Evolutionary conservation across 92 coral and sea anemone genomes (phyloP).

Genomic region (Scolanthus callimorphus): DNA sequence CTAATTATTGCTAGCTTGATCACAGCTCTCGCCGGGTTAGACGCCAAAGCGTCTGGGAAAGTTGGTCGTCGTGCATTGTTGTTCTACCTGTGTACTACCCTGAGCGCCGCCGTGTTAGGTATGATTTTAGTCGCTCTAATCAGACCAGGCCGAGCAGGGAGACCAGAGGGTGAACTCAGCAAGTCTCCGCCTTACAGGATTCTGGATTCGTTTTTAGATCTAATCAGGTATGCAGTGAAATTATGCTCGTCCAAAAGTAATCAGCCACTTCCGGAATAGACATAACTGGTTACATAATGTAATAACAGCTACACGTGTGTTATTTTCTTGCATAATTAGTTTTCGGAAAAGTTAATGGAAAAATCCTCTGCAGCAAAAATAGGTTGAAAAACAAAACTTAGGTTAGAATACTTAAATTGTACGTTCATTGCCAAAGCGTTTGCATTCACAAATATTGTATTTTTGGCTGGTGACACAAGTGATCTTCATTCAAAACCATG

Average conservation of each 20-base stretch:
- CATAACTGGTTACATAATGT: no score
- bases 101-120: slow-evolving; percentile 79
- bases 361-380: no score
- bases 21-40: slow-evolving; percentile 75
- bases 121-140: slow-evolving; percentile 72
- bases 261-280: no score
- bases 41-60: slow-evolving; percentile 82
- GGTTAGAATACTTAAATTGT: no score
- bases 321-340: no score
- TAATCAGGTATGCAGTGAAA: slow-evolving; percentile 60
- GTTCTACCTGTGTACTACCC: slow-evolving; percentile 67
- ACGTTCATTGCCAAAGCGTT: no score
- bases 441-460: no score
- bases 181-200: slow-evolving; percentile 61
- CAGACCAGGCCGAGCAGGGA: slow-evolving; percentile 73
- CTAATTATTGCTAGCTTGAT: slow-evolving; percentile 83
- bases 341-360: no score
- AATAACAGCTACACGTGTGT: background rate
- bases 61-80: slow-evolving; percentile 84
- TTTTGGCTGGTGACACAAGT: no score
- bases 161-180: slow-evolving; percentile 27
- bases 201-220: slow-evolving; percentile 85
- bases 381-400: no score
- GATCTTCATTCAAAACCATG: no score
- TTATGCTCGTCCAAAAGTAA: no score